A percentile compares a stretch with the other conserved stretches of the same genome.
Conservation (phyloP, 2,888 invertebrate species). For the Drosophila bunnanda region DNA sequence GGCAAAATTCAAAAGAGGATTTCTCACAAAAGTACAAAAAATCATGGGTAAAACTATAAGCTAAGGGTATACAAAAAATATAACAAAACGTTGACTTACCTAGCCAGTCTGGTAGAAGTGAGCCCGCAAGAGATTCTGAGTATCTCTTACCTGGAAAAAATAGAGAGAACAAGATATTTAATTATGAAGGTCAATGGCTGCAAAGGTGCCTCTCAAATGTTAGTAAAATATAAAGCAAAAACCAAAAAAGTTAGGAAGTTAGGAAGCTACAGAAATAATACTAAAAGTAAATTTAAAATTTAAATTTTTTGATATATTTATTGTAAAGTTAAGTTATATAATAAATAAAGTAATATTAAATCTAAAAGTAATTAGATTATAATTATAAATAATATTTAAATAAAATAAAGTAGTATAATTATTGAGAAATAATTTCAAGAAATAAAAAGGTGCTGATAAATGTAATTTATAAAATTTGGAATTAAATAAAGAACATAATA, state of each 20-base stretch:
- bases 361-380: background rate
- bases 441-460: background rate
- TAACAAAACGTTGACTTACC: constrained; percentile 83
- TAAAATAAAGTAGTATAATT: background rate
- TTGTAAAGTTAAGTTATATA: background rate
- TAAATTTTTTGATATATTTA: background rate
- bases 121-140: constrained; percentile 86
- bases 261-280: background rate
- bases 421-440: background rate
- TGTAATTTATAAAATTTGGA: background rate
- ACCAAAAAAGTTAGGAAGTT: background rate
- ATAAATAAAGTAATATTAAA: no score
- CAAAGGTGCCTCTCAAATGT: constrained; percentile 46
- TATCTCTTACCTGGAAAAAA: constrained; percentile 85
- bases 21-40: constrained; percentile 47
- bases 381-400: background rate
- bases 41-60: constrained; percentile 61
- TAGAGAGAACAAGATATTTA: constrained; percentile 44
- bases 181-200: background rate
- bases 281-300: background rate
- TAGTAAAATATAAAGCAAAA: constrained; percentile 19
- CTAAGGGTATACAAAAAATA: constrained; percentile 61
- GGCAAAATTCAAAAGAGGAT: constrained; percentile 39
- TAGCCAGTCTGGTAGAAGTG: constrained; percentile 85
- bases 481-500: background rate